phyloP scores from a whole-genome alignment of 1,140 invertebrate genomes.

The Maniola jurtina region DNA sequence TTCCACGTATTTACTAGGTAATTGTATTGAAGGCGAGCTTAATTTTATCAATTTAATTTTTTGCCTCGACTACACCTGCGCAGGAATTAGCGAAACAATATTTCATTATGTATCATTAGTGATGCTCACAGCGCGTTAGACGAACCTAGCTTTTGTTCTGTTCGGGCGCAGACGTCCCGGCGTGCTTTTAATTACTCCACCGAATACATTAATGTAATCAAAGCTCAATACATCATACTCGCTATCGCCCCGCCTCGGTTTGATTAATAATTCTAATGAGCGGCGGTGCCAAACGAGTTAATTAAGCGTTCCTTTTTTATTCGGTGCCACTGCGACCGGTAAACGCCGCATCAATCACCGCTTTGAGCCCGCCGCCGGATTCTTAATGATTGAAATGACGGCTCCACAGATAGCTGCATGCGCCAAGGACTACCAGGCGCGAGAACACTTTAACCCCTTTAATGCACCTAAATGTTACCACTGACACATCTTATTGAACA shows the following conservation, averaged over 20 bases:
- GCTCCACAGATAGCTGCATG: slow-evolving; percentile 34
- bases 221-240: slow-evolving; percentile 77
- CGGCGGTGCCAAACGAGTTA: slow-evolving; percentile 78
- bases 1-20: neutral
- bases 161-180: slow-evolving; percentile 54
- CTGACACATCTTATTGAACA: neutral
- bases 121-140: slow-evolving; percentile 29
- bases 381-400: slow-evolving; percentile 76
- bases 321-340: slow-evolving; percentile 68
- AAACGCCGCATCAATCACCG: slow-evolving; percentile 76
- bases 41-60: slow-evolving; percentile 2
- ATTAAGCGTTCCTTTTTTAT: slow-evolving; percentile 75
- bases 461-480: slow-evolving; percentile 1
- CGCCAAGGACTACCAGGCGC: slow-evolving; percentile 6
- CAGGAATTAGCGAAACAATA: slow-evolving; percentile 54
- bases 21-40: neutral
- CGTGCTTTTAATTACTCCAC: slow-evolving; percentile 71
- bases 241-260: slow-evolving; percentile 73
- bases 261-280: slow-evolving; percentile 79
- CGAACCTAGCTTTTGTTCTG: slow-evolving; percentile 55
- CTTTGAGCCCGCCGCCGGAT: slow-evolving; percentile 72
- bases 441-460: slow-evolving; percentile 11
- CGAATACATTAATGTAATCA: slow-evolving; percentile 74
- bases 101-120: slow-evolving; percentile 49
- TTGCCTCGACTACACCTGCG: slow-evolving; percentile 38